Evolutionary conservation across 2,888 invertebrate genomes (phyloP), one percentile per base, ranked within the genome.

Genomic region (Rhagonycha fulva): DNA sequence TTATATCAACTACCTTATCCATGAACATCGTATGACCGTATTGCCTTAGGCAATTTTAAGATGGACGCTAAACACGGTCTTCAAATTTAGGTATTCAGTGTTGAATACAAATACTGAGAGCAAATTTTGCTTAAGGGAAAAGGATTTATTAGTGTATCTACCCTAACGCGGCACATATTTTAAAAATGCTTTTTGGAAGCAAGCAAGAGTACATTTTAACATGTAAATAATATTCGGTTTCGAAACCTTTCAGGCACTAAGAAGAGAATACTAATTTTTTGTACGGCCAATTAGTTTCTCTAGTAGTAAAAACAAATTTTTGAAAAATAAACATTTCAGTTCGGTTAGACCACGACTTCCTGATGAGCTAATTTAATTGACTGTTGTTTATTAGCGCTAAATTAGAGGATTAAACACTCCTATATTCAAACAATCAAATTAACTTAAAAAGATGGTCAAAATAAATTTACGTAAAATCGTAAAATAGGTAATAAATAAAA

Each of bases 81-180:
- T 81, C 81, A 81, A 81, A 81, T 80, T 81, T 81, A 80, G 80
- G 77, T 79, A 80, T 79, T 79, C 80, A 79, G 78, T 76, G 80
- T 76, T 80, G 80, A 78, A 80, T 81, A 81, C 80, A 81, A 81
- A 82, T 81, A 82, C 80, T 79, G 80, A 79, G 78, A 80, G 79
- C 80, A 74, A 76, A 80, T 79, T 78, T 79, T 71, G 79, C 80
- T 80, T 78, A 63, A 75, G 79, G 81, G 78, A 71, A 71, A 74
- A 76, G 74, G 77, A 79, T 80, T 80, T 81, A 78, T 80, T 81
- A 80, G 73, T 75, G 68, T 75, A 77, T 75, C 77, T 75, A 75
- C 77, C 77, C 77, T 75, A 72, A 77, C 69, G 70, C 77, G 74
- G 74, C 74, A 74, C 76, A 72, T 77, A 72, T 77, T 75, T 75